A percentile compares a stretch with the other conserved stretches of the same genome.
These are phyloP conservation scores for Epinephelus cyanopodus DNA, from an alignment of 2,113 vertebrate species.

Conservation along the genomic window DNA sequence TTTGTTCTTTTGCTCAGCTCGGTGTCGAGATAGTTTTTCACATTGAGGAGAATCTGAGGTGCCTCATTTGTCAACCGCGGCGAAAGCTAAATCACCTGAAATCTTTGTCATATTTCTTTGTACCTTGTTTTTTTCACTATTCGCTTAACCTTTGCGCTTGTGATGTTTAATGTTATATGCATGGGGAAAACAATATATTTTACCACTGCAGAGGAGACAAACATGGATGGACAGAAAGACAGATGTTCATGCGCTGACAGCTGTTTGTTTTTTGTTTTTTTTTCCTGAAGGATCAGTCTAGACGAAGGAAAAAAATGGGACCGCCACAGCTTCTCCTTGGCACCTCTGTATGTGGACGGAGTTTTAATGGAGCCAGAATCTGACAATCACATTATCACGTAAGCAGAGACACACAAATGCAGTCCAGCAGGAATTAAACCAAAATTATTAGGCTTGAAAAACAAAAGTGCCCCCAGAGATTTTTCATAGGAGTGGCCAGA, in stretches of 20 bases:
- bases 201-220: conserved; percentile 21
- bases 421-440: conserved; percentile 24
- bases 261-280: conserved; percentile 33
- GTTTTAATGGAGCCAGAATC: conserved; percentile 94
- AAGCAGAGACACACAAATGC: conserved; percentile 79
- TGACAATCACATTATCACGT: conserved; percentile 97
- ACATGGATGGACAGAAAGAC: neutral
- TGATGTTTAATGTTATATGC: conserved; percentile 33
- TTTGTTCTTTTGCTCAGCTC: conserved; percentile 62
- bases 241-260: conserved; percentile 45
- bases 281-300: conserved; percentile 90
- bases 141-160: conserved; percentile 13
- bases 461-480: too few species aligned
- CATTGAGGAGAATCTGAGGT: conserved; percentile 44
- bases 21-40: conserved; percentile 66
- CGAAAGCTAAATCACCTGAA: conserved; percentile 56
- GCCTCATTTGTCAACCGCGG: conserved; percentile 63
- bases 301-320: conserved; percentile 95
- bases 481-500: too few species aligned
- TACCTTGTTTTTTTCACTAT: conserved; percentile 10
- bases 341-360: conserved; percentile 95
- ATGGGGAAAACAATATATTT: conserved; percentile 18
- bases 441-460: conserved; percentile 33
- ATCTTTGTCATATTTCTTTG: conserved; percentile 55
- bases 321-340: conserved; percentile 92